Percentiles rank a stretch among this genome's conserved stretches.
Evolutionary conservation across 1,140 invertebrate species (phyloP).

Genomic region (Monomorium pharaonis): DNA sequence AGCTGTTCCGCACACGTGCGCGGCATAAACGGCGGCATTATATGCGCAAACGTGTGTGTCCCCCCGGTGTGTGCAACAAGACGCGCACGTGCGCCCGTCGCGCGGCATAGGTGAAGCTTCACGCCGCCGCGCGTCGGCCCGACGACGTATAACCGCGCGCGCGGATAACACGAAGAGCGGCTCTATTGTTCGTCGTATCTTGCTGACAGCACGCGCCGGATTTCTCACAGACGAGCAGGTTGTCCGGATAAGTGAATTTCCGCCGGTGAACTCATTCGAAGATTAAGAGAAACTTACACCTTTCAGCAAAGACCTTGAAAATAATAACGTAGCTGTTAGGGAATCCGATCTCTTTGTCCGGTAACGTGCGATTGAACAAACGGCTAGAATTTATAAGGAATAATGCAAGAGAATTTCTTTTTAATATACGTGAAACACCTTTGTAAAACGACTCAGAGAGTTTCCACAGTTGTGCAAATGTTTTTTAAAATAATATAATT

Average conservation of each 20-base stretch:
- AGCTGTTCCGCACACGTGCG: constrained; percentile 78
- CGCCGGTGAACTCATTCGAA: constrained; percentile 56
- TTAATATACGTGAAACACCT: not conserved
- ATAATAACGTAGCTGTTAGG: not conserved
- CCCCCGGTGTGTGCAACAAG: not conserved
- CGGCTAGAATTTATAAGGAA: not conserved
- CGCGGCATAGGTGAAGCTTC: constrained; percentile 37
- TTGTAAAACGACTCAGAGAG: not conserved
- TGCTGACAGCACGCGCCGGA: constrained; percentile 49
- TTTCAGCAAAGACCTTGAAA: not conserved
- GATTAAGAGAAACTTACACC: not conserved
- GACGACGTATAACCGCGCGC: not conserved
- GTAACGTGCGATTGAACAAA: not conserved
- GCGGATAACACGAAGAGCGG: constrained; percentile 51
- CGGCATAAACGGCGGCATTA: constrained; percentile 74
- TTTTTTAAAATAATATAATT: not conserved
- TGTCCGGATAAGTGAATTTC: constrained; percentile 65
- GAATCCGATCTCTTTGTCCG: not conserved
- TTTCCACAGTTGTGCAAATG: not conserved
- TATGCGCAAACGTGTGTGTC: constrained; percentile 33
- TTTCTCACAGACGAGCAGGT: constrained; percentile 56
- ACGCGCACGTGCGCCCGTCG: constrained; percentile 2
- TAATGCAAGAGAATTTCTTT: not conserved
- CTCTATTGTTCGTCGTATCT: constrained; percentile 68
- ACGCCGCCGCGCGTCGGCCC: not conserved